phyloP scores from a whole-genome alignment of 2,797 vertebrate species.

The Emydoidea blandingii region DNA sequence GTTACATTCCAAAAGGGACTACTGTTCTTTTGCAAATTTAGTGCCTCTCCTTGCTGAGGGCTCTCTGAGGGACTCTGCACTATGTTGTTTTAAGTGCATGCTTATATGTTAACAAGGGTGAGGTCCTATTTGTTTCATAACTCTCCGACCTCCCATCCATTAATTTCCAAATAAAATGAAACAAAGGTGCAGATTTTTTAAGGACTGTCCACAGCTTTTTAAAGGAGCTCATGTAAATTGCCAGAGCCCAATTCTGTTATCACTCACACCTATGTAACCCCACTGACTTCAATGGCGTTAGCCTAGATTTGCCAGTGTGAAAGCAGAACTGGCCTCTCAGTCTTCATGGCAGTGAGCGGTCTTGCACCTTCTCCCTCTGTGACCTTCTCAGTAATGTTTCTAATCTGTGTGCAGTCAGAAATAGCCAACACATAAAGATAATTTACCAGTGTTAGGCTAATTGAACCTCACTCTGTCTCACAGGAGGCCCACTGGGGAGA shows the following conservation, averaged over 20 bases:
- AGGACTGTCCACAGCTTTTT: background rate
- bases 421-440: background rate
- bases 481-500: background rate
- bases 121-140: background rate
- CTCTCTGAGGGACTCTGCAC: background rate
- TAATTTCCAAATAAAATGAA: background rate
- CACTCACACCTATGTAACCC: background rate
- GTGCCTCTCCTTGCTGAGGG: background rate
- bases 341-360: background rate
- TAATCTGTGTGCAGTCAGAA: background rate
- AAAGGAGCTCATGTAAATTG: background rate
- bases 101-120: background rate
- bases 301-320: background rate
- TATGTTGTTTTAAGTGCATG: background rate
- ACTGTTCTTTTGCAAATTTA: background rate
- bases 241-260: accelerated
- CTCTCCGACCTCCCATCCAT: accelerated
- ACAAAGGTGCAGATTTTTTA: background rate
- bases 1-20: background rate
- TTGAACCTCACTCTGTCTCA: background rate
- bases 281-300: background rate
- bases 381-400: background rate
- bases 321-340: background rate
- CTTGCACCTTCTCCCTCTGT: background rate
- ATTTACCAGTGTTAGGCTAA: background rate